Conservation (phyloP, 2,888 invertebrate genomes). For the Drosophila prolongata region DNA sequence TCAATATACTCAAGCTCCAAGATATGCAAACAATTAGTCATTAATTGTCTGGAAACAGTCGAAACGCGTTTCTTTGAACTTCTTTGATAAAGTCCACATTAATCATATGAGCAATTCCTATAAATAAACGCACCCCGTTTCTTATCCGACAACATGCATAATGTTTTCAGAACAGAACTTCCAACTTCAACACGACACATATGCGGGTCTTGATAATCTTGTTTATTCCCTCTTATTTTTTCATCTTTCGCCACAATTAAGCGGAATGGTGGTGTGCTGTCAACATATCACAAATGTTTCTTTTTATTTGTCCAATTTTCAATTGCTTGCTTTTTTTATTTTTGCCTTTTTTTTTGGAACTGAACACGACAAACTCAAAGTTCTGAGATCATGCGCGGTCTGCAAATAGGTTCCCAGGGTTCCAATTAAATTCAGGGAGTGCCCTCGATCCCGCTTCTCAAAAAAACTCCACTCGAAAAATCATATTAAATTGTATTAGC, state of each 20-base stretch:
- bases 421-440: constrained; percentile 20
- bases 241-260: constrained; percentile 13
- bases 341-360: constrained; percentile 6
- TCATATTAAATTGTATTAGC: constrained; percentile 73
- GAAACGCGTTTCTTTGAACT: constrained; percentile 9
- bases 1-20: background rate
- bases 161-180: constrained; percentile 9
- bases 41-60: background rate
- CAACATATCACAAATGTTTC: constrained; percentile 37
- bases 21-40: background rate
- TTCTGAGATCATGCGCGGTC: constrained; percentile 57
- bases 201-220: constrained; percentile 10
- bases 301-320: constrained; percentile 21
- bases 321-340: constrained; percentile 12
- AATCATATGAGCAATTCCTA: constrained; percentile 18
- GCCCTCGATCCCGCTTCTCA: constrained; percentile 41
- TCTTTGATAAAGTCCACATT: constrained; percentile 6
- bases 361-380: constrained; percentile 21
- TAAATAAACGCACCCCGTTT: constrained; percentile 15
- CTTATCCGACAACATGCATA: constrained; percentile 11
- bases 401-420: constrained; percentile 34
- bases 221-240: background rate
- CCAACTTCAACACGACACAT: constrained; percentile 1
- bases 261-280: constrained; percentile 28
- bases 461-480: constrained; percentile 29